phyloP scores from a whole-genome alignment of 2,113 vertebrate genomes.

The Myrmecobius fasciatus region DNA sequence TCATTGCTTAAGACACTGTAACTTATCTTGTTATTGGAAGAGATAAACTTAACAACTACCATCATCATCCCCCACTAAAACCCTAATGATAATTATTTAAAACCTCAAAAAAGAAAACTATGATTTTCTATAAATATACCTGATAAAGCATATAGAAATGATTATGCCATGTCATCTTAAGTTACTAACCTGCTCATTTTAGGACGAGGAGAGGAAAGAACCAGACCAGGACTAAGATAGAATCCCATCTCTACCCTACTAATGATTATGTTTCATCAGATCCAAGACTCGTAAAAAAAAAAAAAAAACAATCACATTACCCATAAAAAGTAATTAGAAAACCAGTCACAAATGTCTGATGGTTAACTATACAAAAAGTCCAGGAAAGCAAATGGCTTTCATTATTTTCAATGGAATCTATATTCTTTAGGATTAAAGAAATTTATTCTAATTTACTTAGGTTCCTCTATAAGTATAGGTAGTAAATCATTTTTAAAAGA shows the following conservation, averaged over 20 bases:
- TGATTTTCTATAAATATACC: background rate
- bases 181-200: background rate
- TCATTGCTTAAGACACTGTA: background rate
- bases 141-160: conserved; percentile 1
- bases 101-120: background rate
- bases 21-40: background rate
- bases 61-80: background rate
- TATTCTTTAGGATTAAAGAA: conserved; percentile 77
- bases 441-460: conserved; percentile 78
- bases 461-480: conserved; percentile 51
- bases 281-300: conserved; percentile 40
- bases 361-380: conserved; percentile 17
- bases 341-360: conserved; percentile 41
- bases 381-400: conserved; percentile 77
- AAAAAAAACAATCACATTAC: conserved; percentile 35
- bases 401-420: conserved; percentile 75
- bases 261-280: conserved; percentile 62
- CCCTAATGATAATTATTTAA: conserved; percentile 34
- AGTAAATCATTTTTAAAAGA: conserved; percentile 71
- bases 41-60: background rate
- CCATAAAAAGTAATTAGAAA: conserved; percentile 46
- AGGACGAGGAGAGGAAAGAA: background rate
- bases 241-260: background rate
- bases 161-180: background rate
- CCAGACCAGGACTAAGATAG: background rate